Conservation (phyloP, 2,888 invertebrate genomes). For the Diaperis boleti region DNA sequence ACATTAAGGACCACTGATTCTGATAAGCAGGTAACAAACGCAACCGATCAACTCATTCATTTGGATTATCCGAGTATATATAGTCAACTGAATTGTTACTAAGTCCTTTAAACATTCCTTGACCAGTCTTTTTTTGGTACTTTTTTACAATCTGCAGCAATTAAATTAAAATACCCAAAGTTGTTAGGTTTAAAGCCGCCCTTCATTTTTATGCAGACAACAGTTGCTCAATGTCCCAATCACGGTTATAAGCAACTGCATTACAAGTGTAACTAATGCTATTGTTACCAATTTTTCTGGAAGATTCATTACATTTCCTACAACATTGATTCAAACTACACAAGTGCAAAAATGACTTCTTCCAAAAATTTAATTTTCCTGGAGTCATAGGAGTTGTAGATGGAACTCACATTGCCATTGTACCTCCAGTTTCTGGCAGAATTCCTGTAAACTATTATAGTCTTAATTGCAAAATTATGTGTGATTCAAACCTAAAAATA, state of each 20-base stretch:
- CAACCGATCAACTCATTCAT: no score
- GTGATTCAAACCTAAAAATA: background rate
- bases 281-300: slow-evolving; percentile 30
- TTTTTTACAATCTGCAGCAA: no score
- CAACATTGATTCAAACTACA: slow-evolving; percentile 27
- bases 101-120: no score
- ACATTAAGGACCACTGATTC: no score
- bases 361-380: background rate
- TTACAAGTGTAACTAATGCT: slow-evolving; percentile 27
- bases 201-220: slow-evolving; percentile 37
- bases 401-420: no score
- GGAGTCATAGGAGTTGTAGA: no score
- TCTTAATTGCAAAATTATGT: background rate
- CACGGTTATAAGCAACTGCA: slow-evolving; percentile 27
- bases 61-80: no score
- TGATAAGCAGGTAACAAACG: no score
- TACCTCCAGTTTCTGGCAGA: no score
- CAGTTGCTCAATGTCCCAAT: slow-evolving; percentile 35
- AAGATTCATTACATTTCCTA: no score
- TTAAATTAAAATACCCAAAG: background rate
- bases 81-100: no score
- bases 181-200: slow-evolving; percentile 14
- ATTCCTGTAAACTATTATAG: background rate
- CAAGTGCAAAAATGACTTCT: background rate
- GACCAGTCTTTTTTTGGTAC: no score